Percentiles rank a stretch among this genome's conserved stretches.
These are phyloP conservation scores for Ptychodera flava DNA, from an alignment of 35 echinoderm and acorn worm species.

Conservation along the genomic window DNA sequence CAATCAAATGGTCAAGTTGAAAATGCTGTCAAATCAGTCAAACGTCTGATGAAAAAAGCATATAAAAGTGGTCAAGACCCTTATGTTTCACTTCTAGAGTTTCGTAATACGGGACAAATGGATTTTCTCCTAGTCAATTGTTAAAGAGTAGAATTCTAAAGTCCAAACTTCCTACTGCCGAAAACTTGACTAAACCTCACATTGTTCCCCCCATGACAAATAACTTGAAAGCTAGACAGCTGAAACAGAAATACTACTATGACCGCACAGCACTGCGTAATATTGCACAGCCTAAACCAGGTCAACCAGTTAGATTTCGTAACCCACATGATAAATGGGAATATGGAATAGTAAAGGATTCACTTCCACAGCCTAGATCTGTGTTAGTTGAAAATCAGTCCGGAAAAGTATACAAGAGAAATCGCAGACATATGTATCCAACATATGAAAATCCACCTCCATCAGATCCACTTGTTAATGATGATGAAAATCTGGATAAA, in stretches of 20 bases:
- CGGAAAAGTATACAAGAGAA: background rate
- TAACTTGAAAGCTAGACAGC: background rate
- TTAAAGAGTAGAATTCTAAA: background rate
- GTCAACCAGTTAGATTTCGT: background rate
- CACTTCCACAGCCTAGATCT: background rate
- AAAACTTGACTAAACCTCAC: background rate
- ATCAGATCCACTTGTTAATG: no score
- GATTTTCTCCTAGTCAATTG: background rate
- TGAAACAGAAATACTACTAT: conserved; percentile 7
- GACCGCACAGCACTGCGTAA: background rate
- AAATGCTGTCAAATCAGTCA: conserved; percentile 27
- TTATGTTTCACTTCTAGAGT: no score
- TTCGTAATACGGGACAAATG: background rate
- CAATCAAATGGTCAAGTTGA: conserved; percentile 33
- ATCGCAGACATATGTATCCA: conserved; percentile 2
- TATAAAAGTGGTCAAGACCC: no score
- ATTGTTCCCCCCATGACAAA: background rate
- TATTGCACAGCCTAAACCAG: background rate
- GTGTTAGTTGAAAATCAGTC: background rate
- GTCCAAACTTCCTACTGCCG: background rate
- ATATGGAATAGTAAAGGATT: background rate
- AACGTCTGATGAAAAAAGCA: background rate
- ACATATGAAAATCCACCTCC: background rate
- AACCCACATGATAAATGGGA: conserved; percentile 6
- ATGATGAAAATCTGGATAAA: no score